A percentile compares a stretch with the other conserved stretches of the same genome.
Conservation (phyloP, 2,888 invertebrate species). For the Dicyrtomina minuta region DNA sequence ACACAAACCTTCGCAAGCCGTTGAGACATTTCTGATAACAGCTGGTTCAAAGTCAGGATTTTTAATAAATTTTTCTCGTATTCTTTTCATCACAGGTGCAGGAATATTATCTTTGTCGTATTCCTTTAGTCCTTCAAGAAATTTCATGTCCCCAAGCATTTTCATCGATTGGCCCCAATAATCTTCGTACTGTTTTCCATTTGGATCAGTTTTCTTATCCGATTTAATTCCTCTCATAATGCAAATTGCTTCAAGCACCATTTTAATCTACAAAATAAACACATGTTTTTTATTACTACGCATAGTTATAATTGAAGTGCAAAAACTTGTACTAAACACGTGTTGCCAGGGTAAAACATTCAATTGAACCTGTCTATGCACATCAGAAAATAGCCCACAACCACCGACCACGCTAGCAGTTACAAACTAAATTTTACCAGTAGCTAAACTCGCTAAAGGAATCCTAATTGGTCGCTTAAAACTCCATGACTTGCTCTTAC, state of each 20-base stretch:
- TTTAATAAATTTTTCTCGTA: constrained; percentile 73
- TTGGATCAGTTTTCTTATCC: constrained; percentile 84
- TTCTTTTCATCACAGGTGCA: constrained; percentile 79
- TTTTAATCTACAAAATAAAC: constrained; percentile 70
- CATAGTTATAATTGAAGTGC: too few relatives aligned
- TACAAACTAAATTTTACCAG: too few relatives aligned
- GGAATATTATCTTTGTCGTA: constrained; percentile 93
- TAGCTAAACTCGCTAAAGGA: too few relatives aligned
- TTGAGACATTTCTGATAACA: constrained; percentile 65
- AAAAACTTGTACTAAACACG: too few relatives aligned
- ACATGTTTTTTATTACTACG: too few relatives aligned
- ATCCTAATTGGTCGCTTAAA: too few relatives aligned
- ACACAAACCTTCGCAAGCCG: constrained; percentile 92
- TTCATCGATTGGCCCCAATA: constrained; percentile 91
- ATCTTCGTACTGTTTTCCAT: constrained; percentile 81
- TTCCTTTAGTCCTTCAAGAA: constrained; percentile 82
- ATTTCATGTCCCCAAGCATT: constrained; percentile 89
- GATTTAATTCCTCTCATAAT: constrained; percentile 89
- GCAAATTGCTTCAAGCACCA: constrained; percentile 77
- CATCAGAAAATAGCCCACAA: too few relatives aligned
- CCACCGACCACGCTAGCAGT: too few relatives aligned
- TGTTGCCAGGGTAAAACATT: too few relatives aligned
- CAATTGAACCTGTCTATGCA: too few relatives aligned
- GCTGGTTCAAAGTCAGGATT: constrained; percentile 58
- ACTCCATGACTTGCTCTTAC: too few relatives aligned